These are phyloP conservation scores for Oriolus oriolus DNA, from an alignment of 2,113 vertebrate genomes.

Conservation along the genomic window DNA sequence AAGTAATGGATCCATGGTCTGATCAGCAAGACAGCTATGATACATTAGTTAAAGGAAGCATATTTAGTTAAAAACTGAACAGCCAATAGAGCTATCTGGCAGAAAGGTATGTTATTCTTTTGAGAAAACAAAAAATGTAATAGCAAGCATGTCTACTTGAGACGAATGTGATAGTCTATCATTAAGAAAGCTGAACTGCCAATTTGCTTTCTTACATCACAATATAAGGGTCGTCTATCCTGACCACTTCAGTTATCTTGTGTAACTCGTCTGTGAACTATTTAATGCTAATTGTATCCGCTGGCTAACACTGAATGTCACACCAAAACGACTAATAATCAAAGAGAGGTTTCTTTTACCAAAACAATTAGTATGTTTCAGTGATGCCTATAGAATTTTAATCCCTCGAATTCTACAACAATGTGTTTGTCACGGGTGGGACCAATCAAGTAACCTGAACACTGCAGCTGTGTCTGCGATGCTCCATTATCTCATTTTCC, in stretches of 20 bases:
- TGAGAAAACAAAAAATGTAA: background rate
- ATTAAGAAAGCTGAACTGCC: background rate
- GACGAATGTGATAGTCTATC: background rate
- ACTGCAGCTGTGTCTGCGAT: background rate
- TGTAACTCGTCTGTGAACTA: background rate
- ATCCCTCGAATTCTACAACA: background rate
- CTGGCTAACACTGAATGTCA: background rate
- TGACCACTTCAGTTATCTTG: background rate
- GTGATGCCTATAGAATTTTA: background rate
- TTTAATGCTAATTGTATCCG: background rate
- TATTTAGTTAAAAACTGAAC: background rate
- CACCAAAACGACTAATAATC: background rate
- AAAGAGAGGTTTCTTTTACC: background rate
- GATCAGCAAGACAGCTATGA: background rate
- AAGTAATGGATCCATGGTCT: background rate
- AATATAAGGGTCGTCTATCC: background rate
- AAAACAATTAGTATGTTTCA: background rate
- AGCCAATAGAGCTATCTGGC: background rate
- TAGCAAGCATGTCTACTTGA: background rate
- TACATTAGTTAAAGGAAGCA: background rate
- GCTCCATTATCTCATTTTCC: background rate
- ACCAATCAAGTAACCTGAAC: background rate
- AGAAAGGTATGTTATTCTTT: background rate
- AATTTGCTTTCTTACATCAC: background rate
- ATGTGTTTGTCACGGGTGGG: background rate